phyloP scores from a whole-genome alignment of 1,140 invertebrate genomes.

The Chironomus striatipennis region DNA sequence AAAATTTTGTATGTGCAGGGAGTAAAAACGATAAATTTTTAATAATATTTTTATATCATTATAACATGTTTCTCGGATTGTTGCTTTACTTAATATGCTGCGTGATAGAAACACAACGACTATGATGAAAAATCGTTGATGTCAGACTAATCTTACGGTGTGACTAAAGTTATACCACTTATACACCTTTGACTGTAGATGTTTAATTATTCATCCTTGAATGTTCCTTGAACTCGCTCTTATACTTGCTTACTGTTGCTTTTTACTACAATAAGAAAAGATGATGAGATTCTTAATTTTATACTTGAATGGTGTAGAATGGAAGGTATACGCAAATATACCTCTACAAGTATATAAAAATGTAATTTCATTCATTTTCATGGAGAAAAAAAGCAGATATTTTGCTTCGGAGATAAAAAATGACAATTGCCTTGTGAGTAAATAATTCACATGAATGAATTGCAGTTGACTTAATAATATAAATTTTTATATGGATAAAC shows the following conservation, averaged over 20 bases:
- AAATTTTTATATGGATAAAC: no score
- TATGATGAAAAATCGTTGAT: not conserved
- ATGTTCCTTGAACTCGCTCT: constrained; percentile 18
- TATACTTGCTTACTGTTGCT: not conserved
- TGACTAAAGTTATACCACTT: not conserved
- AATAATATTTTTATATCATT: constrained; percentile 15
- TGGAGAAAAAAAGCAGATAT: not conserved
- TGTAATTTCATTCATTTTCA: not conserved
- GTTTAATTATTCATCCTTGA: constrained; percentile 23
- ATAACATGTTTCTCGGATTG: not conserved
- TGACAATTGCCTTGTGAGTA: no score
- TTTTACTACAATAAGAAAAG: not conserved
- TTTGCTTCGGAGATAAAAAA: not conserved
- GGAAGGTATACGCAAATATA: not conserved
- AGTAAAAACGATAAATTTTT: not conserved
- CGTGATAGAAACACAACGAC: not conserved
- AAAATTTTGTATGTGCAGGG: not conserved
- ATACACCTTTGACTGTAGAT: not conserved
- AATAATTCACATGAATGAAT: no score
- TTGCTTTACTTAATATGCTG: not conserved
- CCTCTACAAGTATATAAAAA: not conserved
- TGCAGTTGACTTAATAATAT: no score
- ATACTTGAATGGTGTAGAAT: no score
- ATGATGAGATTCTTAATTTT: no score
- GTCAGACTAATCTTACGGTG: not conserved